Percentiles rank a stretch among this genome's conserved stretches.
phyloP scores from a whole-genome alignment of 2,113 vertebrate genomes.

The Podarcis muralis region DNA sequence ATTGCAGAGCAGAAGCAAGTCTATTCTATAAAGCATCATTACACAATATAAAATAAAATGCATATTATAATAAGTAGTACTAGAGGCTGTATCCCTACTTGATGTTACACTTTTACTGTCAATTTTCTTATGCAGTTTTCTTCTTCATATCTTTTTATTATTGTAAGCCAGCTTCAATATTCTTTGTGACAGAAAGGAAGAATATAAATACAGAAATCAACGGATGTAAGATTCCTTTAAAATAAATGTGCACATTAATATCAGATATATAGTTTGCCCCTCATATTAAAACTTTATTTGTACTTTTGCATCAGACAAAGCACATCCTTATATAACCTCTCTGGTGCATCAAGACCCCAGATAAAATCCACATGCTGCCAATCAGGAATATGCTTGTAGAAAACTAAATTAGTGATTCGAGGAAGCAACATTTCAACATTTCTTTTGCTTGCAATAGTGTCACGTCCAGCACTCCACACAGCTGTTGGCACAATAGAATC shows the following conservation, averaged over 20 bases:
- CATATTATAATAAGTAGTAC: no score
- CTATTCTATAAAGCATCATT: no score
- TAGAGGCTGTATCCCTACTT: no score
- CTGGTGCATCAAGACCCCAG: slow-evolving; percentile 84
- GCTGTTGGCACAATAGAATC: slow-evolving; percentile 85
- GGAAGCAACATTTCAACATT: slow-evolving; percentile 79
- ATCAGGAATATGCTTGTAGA: slow-evolving; percentile 75
- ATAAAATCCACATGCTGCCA: slow-evolving; percentile 90
- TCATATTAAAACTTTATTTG: neutral
- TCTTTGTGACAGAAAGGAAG: no score
- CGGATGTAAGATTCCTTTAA: neutral
- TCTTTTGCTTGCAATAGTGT: slow-evolving; percentile 74
- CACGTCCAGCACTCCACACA: slow-evolving; percentile 83
- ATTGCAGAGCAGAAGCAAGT: no score
- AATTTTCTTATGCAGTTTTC: no score
- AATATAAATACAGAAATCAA: neutral
- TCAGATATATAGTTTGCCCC: neutral
- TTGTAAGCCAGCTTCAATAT: no score
- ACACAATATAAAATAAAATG: no score
- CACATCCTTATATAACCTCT: slow-evolving; percentile 78
- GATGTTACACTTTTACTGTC: no score
- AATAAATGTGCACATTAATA: neutral
- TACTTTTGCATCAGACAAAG: slow-evolving; percentile 77
- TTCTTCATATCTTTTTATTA: no score
- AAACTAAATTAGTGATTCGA: slow-evolving; percentile 80